phyloP scores from a whole-genome alignment of 2,888 invertebrate species.

The Drosophila nr. perissopoda region DNA sequence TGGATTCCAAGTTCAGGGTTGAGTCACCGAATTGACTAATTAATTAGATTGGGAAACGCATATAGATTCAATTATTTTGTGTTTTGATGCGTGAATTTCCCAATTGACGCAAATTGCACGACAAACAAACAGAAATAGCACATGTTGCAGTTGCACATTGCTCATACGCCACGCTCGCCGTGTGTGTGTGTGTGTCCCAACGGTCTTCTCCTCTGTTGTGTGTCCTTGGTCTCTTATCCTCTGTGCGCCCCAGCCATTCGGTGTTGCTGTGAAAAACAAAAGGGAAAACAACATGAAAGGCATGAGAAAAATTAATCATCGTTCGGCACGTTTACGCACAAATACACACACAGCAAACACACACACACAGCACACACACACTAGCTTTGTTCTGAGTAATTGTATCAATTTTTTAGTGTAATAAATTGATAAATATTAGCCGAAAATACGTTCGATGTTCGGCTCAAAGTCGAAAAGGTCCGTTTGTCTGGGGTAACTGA shows the following conservation, averaged over 20 bases:
- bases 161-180: conserved; percentile 66
- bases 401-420: conserved; percentile 70
- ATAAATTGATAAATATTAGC: conserved; percentile 78
- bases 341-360: conserved; percentile 13
- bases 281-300: conserved; percentile 34
- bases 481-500: conserved; percentile 7
- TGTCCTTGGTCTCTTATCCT: neutral
- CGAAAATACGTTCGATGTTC: conserved; percentile 54
- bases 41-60: conserved; percentile 6
- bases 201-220: neutral
- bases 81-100: conserved; percentile 44
- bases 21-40: conserved; percentile 18
- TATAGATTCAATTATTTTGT: conserved; percentile 62
- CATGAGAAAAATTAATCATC: conserved; percentile 65
- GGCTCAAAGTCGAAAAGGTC: conserved; percentile 56
- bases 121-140: conserved; percentile 40
- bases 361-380: conserved; percentile 18
- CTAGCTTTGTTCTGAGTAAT: conserved; percentile 42
- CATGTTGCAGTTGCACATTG: conserved; percentile 61
- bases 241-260: conserved; percentile 19
- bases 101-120: conserved; percentile 57
- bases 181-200: conserved; percentile 13
- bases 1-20: neutral
- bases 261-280: conserved; percentile 34
- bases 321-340: conserved; percentile 63